phyloP scores from a whole-genome alignment of 2,113 vertebrate species.

The Todiramphus chloris region DNA sequence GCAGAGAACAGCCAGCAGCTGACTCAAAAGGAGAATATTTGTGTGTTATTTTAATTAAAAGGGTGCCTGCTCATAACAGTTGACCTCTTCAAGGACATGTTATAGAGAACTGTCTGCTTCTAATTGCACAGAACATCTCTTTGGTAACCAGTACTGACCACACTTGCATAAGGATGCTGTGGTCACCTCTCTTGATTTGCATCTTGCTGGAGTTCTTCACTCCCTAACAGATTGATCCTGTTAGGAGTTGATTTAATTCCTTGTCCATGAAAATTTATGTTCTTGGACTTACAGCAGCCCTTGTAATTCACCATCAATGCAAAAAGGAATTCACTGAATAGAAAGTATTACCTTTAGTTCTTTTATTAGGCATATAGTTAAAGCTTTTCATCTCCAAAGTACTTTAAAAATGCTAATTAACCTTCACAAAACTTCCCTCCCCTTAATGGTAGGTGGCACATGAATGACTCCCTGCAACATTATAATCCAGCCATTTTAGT shows the following conservation, averaged over 20 bases:
- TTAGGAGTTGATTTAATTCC: constrained; percentile 28
- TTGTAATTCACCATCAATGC: constrained; percentile 24
- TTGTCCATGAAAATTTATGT: constrained; percentile 49
- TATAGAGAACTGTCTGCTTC: background rate
- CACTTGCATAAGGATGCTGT: background rate
- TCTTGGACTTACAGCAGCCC: constrained; percentile 33
- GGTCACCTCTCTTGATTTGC: constrained; percentile 15
- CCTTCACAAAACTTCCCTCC: constrained; percentile 57
- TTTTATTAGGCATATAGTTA: constrained; percentile 62
- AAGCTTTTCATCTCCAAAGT: constrained; percentile 63
- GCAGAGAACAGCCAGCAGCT: background rate
- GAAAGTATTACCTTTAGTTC: constrained; percentile 39
- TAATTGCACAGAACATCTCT: background rate
- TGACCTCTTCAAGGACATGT: background rate
- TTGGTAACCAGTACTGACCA: background rate
- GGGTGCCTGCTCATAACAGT: background rate
- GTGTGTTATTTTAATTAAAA: constrained; percentile 4
- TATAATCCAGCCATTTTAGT: constrained; percentile 61
- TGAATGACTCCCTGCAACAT: constrained; percentile 59
- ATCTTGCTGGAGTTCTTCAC: constrained; percentile 6
- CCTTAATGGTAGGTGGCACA: constrained; percentile 55
- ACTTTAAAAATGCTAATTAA: constrained; percentile 69
- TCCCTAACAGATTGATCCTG: background rate
- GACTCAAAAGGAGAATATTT: background rate
- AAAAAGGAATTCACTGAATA: constrained; percentile 16